These are phyloP conservation scores for Pogonocherus hispidulus DNA, from an alignment of 2,888 invertebrate species.

Conservation along the genomic window DNA sequence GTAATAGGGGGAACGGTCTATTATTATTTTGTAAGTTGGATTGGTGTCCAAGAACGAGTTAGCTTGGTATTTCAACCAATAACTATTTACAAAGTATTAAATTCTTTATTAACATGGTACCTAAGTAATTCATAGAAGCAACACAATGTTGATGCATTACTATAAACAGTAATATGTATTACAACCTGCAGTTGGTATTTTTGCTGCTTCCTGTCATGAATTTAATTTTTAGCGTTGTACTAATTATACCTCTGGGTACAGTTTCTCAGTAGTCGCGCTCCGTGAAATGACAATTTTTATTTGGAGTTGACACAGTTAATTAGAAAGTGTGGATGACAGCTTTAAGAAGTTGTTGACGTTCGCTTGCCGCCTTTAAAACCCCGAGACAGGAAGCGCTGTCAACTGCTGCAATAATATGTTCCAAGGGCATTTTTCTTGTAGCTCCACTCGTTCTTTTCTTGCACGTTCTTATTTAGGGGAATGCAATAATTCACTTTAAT, in stretches of 20 bases:
- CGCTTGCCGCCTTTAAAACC: slow-evolving; percentile 49
- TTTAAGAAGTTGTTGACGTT: slow-evolving; percentile 57
- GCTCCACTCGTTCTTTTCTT: slow-evolving; percentile 38
- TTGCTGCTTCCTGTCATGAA: no score
- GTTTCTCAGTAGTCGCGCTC: background rate
- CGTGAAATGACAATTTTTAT: slow-evolving; percentile 38
- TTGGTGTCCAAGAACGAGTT: no score
- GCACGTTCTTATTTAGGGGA: slow-evolving; percentile 11
- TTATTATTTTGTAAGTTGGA: no score
- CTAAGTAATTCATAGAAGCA: no score
- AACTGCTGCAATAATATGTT: slow-evolving; percentile 53
- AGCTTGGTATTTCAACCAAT: no score
- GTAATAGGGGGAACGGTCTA: no score
- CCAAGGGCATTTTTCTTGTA: slow-evolving; percentile 35
- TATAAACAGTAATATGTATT: no score
- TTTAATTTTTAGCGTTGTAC: no score
- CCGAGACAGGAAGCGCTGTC: slow-evolving; percentile 55
- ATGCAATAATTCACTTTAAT: slow-evolving; percentile 21
- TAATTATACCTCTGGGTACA: background rate
- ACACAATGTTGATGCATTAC: no score
- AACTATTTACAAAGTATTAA: no score
- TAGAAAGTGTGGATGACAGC: slow-evolving; percentile 56
- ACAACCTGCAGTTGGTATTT: no score
- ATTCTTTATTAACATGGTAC: no score
- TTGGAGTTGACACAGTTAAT: slow-evolving; percentile 51